phyloP scores from a whole-genome alignment of 2,113 vertebrate species.

The Monopterus albus region DNA sequence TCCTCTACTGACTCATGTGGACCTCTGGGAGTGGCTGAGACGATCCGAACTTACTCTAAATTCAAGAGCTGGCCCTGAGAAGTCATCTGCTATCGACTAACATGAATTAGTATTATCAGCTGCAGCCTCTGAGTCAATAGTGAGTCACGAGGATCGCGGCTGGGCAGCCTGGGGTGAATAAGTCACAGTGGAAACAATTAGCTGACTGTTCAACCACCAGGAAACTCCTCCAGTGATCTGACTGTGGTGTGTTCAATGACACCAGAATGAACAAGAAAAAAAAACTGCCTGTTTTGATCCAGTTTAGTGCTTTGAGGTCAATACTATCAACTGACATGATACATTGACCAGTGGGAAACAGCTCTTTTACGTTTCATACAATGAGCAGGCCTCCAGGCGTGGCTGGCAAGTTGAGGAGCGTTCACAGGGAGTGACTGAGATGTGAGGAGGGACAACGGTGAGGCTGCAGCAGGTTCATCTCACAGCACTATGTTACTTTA shows the following conservation, averaged over 20 bases:
- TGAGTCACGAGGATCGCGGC: background rate
- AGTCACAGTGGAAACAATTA: background rate
- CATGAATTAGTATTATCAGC: conserved; percentile 22
- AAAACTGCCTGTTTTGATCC: too few species aligned
- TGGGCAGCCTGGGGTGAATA: background rate
- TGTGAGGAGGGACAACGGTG: background rate
- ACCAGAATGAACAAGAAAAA: too few species aligned
- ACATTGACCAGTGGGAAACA: too few species aligned
- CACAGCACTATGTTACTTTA: background rate
- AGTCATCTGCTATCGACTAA: conserved; percentile 23
- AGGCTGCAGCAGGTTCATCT: background rate
- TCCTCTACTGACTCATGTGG: too few species aligned
- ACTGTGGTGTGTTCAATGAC: background rate
- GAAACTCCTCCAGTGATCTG: background rate
- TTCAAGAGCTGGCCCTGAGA: background rate
- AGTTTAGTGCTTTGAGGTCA: too few species aligned
- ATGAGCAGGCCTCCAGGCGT: background rate
- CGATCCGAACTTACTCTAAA: background rate
- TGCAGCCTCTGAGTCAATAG: conserved; percentile 10
- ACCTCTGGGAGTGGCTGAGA: too few species aligned
- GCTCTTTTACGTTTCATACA: background rate
- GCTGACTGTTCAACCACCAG: background rate
- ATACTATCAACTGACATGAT: too few species aligned
- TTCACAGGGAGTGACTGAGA: conserved; percentile 2
- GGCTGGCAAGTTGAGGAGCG: background rate